Evolutionary conservation across 2,888 invertebrate genomes (phyloP), one percentile per base, ranked within the genome.

Genomic region (Pilophorus perplexus): DNA sequence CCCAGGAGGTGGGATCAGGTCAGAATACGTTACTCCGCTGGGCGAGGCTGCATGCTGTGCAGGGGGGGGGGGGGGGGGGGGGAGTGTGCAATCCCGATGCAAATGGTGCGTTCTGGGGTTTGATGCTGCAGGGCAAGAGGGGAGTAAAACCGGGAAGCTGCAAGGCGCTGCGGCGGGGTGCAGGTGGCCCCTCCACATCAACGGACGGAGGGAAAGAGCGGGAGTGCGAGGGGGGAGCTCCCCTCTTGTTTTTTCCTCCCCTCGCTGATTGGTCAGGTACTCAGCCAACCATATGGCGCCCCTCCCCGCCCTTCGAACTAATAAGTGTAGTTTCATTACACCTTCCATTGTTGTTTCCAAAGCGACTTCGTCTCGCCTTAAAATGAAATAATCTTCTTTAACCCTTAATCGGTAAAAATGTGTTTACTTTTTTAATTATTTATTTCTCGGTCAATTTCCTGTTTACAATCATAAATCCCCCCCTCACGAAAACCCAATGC

Each of bases 241-340:
- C 48, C 18, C 62, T 48, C 46, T 46, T 46, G 46, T 62, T 60
- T 60, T 62, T 62, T 62, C 48, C 28, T 42, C 48, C 50, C 48
- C 50, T 20, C 64, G 16, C 42, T 54, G 40, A 65, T 65, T 65
- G 64, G 64, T 65, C 64, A 65, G 64, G 64, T 65, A 65, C 27
- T 18, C 54, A 27, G 42, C 64, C 64, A 65, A 65, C 64, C 64
- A 40, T 65, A 65, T 42, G 64, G 28, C 64, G 52, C 28, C 62
- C 44, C 28, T 27, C 42, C 10, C 27, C 37, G 14, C 33, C 16
- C 5, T 20, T 55, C 59, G 23, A 22, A 42, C 59, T 14, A 23
- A 33, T 27, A 40, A 40, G 14, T 42, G 23, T 42, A 42, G 59
- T 42, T 42, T 59, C 59, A 59, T 59, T 59, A 59, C 59, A 25